Evolutionary conservation across 2,888 invertebrate genomes (phyloP), one percentile per base, ranked within the genome.

Genomic region (Notodonta ziczac): DNA sequence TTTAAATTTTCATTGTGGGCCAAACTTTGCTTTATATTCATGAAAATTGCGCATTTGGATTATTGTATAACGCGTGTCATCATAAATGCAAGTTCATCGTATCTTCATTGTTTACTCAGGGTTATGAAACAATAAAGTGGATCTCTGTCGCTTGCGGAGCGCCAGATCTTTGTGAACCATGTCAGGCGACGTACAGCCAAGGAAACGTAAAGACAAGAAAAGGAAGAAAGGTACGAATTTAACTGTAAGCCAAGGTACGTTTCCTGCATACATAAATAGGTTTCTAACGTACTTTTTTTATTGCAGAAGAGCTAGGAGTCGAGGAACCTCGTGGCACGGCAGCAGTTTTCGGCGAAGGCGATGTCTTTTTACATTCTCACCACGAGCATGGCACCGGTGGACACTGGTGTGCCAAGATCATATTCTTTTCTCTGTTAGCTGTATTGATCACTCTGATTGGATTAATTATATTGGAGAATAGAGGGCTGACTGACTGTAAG

Each of bases 131-230:
- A 91, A 81, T 93, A 91, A 84, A 83, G 81, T 76, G 74, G 71
- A 75, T 81, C 81, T 84, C 85, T 85, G 88, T 85, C 90, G 91
- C 91, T 82, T 84, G 67, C 79, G 76, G 83, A 87, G 90, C 88
- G 90, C 86, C 89, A 90, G 87, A 82, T 81, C 72, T 76, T 79
- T 85, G 76, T 83, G 78, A 89, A 95, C 88, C 89, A 97, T 97
- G 97, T 97, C 97, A 87, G 97, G 97, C 79, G 97, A 97, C 93
- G 96, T 97, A 79, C 97, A 97, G 90, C 97, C 97, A 84, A 96
- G 97, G 83, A 97, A 97, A 91, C 96, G 97, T 78, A 97, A 97
- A 92, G 97, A 97, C 87, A 97, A 97, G 90, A 95, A 95, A 87
- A 96, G 95, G 86, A 97, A 96, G 91, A 97, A 96, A 95, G 97